These are phyloP conservation scores for Enteromius unitaeniatus DNA, from an alignment of 2,797 vertebrate genomes.

Conservation along the genomic window DNA sequence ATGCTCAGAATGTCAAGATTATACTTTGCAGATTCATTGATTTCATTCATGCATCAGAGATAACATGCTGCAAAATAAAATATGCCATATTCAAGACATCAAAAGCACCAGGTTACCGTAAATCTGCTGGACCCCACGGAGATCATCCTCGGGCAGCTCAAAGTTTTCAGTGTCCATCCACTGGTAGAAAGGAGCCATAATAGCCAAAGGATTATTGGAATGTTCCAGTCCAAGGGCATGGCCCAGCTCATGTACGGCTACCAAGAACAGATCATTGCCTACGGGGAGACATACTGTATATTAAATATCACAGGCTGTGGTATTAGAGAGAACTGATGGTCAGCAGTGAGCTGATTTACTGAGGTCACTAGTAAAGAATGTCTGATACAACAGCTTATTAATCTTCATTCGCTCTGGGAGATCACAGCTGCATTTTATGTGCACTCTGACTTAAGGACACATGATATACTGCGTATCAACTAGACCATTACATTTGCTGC, in stretches of 20 bases:
- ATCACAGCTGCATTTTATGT: constrained; percentile 41
- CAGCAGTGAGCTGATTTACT: constrained; percentile 33
- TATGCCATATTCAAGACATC: not conserved
- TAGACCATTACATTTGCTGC: constrained; percentile 14
- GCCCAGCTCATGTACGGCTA: constrained; percentile 93
- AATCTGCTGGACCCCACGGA: constrained; percentile 92
- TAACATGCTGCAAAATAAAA: not conserved
- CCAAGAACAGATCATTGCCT: constrained; percentile 97
- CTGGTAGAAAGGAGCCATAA: constrained; percentile 99
- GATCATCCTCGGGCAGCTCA: constrained; percentile 92
- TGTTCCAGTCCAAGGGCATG: constrained; percentile 95
- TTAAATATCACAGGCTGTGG: constrained; percentile 37
- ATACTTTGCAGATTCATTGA: too few relatives aligned
- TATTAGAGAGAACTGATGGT: constrained; percentile 17
- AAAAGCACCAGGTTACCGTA: constrained; percentile 81
- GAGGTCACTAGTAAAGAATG: constrained; percentile 12
- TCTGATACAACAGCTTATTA: not conserved
- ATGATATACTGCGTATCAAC: constrained; percentile 29
- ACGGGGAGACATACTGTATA: constrained; percentile 29
- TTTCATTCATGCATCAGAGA: not conserved
- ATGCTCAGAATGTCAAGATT: not conserved
- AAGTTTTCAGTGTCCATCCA: constrained; percentile 98
- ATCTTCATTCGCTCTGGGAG: constrained; percentile 37
- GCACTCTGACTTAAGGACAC: constrained; percentile 24
- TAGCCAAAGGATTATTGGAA: constrained; percentile 93